Evolutionary conservation across 2,888 invertebrate genomes (phyloP).

Genomic region (Norana najaformis): DNA sequence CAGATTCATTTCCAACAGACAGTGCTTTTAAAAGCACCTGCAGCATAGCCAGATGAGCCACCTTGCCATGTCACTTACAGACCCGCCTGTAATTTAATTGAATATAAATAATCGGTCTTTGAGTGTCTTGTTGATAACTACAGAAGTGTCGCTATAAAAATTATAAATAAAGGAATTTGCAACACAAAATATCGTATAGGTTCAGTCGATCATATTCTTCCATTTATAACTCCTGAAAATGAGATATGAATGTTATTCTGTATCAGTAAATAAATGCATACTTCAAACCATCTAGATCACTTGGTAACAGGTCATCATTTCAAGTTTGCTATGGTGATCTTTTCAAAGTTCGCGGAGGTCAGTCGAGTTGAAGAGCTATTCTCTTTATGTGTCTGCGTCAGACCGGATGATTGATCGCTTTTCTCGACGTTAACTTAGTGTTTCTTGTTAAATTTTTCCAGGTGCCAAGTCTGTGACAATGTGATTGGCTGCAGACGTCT

Average conservation of each 20-base stretch:
- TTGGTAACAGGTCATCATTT: neutral
- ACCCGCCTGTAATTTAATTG: neutral
- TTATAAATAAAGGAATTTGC: neutral
- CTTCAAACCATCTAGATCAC: neutral
- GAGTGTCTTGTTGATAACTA: neutral
- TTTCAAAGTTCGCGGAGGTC: neutral
- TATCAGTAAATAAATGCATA: neutral
- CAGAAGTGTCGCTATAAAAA: too few relatives aligned
- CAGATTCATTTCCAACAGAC: neutral
- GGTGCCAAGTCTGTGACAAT: neutral
- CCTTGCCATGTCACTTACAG: neutral
- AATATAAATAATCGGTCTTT: neutral
- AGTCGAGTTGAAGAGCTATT: neutral
- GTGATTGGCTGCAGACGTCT: neutral
- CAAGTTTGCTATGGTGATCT: neutral
- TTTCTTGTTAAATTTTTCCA: neutral
- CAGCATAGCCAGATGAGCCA: neutral
- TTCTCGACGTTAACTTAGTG: neutral
- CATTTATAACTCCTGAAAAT: neutral
- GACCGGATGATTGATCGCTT: neutral
- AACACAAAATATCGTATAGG: neutral
- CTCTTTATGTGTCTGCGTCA: neutral
- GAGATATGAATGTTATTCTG: neutral
- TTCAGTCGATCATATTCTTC: neutral
- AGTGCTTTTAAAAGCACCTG: constrained; percentile 13